Conservation (phyloP, 2,113 vertebrate genomes). For the Nothoprocta perdicaria region DNA sequence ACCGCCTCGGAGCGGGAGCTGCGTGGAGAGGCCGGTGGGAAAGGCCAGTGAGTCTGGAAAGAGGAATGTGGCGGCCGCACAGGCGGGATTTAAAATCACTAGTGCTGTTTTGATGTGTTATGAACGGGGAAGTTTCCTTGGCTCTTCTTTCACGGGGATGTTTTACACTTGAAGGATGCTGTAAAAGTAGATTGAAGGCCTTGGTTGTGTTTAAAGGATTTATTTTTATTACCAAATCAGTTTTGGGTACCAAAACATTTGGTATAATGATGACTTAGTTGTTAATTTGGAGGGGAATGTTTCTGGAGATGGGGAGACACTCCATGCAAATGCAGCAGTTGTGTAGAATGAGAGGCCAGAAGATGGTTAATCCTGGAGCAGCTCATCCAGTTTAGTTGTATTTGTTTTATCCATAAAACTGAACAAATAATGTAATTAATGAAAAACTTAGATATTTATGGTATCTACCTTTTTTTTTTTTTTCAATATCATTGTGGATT, state of each 20-base stretch:
- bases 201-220: background rate
- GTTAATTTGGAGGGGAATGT: slow-evolving; percentile 14
- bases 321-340: background rate
- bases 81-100: slow-evolving; percentile 55
- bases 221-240: slow-evolving; percentile 3
- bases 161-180: slow-evolving; percentile 60
- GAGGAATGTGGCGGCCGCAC: too few species aligned
- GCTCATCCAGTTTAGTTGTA: background rate
- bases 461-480: background rate
- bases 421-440: background rate
- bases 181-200: background rate
- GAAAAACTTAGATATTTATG: background rate
- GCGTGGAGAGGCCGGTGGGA: slow-evolving; percentile 60
- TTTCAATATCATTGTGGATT: background rate
- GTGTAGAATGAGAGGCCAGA: background rate
- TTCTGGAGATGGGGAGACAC: background rate
- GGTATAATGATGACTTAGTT: slow-evolving; percentile 13
- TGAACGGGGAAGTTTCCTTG: slow-evolving; percentile 67
- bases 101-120: slow-evolving; percentile 60
- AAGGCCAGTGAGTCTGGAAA: too few species aligned
- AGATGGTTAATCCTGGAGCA: background rate
- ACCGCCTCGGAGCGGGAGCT: slow-evolving; percentile 50
- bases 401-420: background rate
- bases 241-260: slow-evolving; percentile 18
- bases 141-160: background rate